phyloP scores from a whole-genome alignment of 2,797 vertebrate species.

The Chaetodon trifasciatus region DNA sequence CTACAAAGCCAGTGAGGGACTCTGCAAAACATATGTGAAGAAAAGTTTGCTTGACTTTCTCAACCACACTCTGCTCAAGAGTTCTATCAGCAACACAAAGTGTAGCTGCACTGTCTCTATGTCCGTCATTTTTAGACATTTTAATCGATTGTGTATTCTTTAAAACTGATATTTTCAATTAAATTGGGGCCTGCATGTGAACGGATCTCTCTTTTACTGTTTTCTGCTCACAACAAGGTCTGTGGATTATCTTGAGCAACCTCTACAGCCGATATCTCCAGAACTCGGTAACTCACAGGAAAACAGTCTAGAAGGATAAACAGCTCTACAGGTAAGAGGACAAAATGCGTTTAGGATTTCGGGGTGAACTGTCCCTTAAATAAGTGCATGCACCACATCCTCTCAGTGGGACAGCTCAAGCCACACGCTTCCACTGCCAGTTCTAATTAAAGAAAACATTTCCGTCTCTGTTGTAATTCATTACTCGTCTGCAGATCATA shows the following conservation, averaged over 20 bases:
- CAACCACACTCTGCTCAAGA: conserved; percentile 20
- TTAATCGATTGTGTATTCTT: conserved; percentile 21
- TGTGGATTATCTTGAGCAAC: too few species aligned
- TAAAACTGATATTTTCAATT: conserved; percentile 1
- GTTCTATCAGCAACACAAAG: conserved; percentile 4
- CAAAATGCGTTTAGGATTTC: too few species aligned
- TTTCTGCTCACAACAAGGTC: not conserved
- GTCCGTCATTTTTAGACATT: not conserved
- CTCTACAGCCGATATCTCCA: too few species aligned
- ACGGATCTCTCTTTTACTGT: not conserved
- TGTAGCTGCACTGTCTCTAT: conserved; percentile 23
- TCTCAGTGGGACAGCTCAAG: conserved; percentile 39
- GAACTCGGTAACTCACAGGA: too few species aligned
- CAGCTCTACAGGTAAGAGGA: too few species aligned
- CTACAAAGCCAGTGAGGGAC: conserved; percentile 55
- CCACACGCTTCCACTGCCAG: conserved; percentile 40
- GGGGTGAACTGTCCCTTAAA: too few species aligned
- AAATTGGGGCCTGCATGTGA: conserved; percentile 5
- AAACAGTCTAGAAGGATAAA: too few species aligned
- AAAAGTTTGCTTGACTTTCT: conserved; percentile 36
- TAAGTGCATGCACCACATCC: conserved; percentile 11
- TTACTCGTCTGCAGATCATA: conserved; percentile 48
- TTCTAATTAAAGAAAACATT: conserved; percentile 36
- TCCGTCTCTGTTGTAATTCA: conserved; percentile 47
- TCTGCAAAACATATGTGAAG: conserved; percentile 68